These are phyloP conservation scores for Tromatobia lineatoria DNA, from an alignment of 2,888 invertebrate genomes.

Conservation along the genomic window DNA sequence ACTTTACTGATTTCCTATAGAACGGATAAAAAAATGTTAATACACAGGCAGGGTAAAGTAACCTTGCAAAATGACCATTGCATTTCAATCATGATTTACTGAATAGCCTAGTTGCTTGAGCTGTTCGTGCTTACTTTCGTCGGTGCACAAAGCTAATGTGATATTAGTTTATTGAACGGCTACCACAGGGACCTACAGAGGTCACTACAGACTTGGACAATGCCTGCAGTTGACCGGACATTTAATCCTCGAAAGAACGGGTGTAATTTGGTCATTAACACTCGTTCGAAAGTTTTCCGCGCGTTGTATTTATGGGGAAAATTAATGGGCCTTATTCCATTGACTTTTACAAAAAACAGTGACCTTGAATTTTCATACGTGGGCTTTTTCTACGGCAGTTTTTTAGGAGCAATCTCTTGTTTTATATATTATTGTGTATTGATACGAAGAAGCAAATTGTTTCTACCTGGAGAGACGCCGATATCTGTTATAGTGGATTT, in stretches of 20 bases:
- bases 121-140: neutral
- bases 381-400: conserved; percentile 6
- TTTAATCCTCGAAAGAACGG: neutral
- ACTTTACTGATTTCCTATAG: no score
- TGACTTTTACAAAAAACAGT: neutral
- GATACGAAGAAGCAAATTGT: neutral
- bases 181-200: neutral
- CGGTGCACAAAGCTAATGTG: neutral
- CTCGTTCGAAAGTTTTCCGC: neutral
- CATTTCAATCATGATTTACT: no score
- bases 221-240: neutral
- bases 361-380: conserved; percentile 2
- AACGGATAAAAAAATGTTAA: no score
- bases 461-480: neutral
- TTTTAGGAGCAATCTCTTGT: neutral
- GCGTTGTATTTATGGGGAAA: conserved; percentile 28
- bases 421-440: neutral
- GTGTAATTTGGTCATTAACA: neutral
- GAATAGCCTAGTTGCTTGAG: neutral
- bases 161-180: neutral
- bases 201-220: neutral
- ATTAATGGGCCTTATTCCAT: conserved; percentile 29
- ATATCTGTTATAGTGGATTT: neutral
- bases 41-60: no score
- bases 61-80: no score